Evolutionary conservation across 2,888 invertebrate species (phyloP), one percentile per base, ranked within the genome.

Genomic region (Nudaria mundana): DNA sequence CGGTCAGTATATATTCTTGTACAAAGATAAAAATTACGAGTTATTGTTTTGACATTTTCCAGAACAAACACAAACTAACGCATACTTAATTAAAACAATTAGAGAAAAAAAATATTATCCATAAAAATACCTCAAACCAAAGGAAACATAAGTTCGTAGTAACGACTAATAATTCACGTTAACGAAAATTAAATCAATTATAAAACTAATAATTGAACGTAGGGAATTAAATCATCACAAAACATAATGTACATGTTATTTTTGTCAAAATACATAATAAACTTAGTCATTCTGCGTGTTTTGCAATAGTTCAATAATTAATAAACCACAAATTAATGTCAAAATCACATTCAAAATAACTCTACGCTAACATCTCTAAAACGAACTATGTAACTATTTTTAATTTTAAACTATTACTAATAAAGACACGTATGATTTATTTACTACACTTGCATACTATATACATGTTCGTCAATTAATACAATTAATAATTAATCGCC

Each of bases 141-240:
- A 37, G 22, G 12, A 36, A 48, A 43, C 25, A 36, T 16, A 34
- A 16, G 26, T 39, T 40, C 35, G 12, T 52, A 59, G 28, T 41
- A 52, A 60, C 13, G 62, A 68, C 65, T 67, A 70, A 59, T 56
- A 28, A 58, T 53, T 56, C 69, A 68, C 70, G 52, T 64, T 51
- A 46, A n/a, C n/a, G n/a, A n/a, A 56, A 43, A 48, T 18, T 46
- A 50, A 56, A 47, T 60, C 61, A 56, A n/a, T n/a, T n/a, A 66
- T 37, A 71, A 57, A 76, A 74, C 60, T 83, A 82, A 77, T 81
- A 85, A 85, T 84, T 85, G 84, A 84, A 81, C 83, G 76, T 42
- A 77, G 82, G 82, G 80, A 82, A 83, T 57, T 14, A 31, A 34
- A 51, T 48, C 59, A 61, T 47, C 58, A 60, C 57, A 51, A 38